Percentiles rank a stretch among this genome's conserved stretches.
These are phyloP conservation scores for Brenthis ino DNA, from an alignment of 2,888 invertebrate species.

Conservation along the genomic window DNA sequence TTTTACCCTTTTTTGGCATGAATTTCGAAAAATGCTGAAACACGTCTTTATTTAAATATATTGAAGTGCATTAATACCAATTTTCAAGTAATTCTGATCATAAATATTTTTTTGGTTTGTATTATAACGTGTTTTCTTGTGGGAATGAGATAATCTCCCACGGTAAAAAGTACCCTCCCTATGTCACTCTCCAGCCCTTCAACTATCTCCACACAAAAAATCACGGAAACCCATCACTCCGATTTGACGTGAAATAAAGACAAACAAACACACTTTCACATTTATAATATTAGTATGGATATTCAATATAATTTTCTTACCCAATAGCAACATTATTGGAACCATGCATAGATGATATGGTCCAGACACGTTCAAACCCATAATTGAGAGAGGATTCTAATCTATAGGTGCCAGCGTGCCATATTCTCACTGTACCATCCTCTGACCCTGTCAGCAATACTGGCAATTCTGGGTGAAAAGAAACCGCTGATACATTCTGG, in stretches of 20 bases:
- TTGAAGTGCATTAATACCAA: not conserved
- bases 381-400: slow-evolving; percentile 98
- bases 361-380: slow-evolving; percentile 99
- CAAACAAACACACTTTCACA: too few relatives aligned
- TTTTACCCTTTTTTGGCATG: too few relatives aligned
- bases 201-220: too few relatives aligned
- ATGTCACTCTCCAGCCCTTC: too few relatives aligned
- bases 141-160: too few relatives aligned
- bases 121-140: too few relatives aligned
- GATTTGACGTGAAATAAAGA: too few relatives aligned
- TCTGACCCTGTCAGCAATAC: slow-evolving; percentile 98
- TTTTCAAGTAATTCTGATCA: too few relatives aligned
- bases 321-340: slow-evolving; percentile 98
- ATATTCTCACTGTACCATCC: slow-evolving; percentile 98
- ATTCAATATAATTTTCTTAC: slow-evolving; percentile 49
- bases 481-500: slow-evolving; percentile 97
- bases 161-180: too few relatives aligned
- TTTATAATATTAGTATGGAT: slow-evolving; percentile 19
- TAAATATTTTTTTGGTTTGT: too few relatives aligned
- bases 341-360: slow-evolving; percentile 95
- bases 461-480: slow-evolving; percentile 99
- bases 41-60: not conserved
- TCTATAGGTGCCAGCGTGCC: slow-evolving; percentile 99
- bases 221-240: too few relatives aligned
- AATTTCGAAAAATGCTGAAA: too few relatives aligned